A percentile compares a stretch with the other conserved stretches of the same genome.
These are phyloP conservation scores for Acanthoscelides obtectus DNA, from an alignment of 2,888 invertebrate species.

Conservation along the genomic window DNA sequence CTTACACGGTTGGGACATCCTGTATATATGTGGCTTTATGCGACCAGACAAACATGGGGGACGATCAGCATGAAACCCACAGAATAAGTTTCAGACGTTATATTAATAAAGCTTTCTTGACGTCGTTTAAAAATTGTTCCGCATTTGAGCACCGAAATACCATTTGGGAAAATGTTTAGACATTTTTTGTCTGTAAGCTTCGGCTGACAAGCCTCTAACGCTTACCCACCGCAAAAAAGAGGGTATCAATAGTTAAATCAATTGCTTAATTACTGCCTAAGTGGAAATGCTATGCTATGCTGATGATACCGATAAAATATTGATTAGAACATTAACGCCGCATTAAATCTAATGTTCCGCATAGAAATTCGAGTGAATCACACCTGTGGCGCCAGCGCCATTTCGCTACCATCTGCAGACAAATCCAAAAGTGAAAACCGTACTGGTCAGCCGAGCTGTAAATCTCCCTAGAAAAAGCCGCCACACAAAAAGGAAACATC, in stretches of 20 bases:
- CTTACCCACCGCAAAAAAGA: no score
- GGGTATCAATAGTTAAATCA: not conserved
- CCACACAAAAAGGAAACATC: not conserved
- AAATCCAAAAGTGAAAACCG: not conserved
- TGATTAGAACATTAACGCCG: not conserved
- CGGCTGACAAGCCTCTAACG: no score
- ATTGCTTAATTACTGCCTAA: not conserved
- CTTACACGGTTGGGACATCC: no score
- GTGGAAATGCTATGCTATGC: not conserved
- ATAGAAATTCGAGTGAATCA: not conserved
- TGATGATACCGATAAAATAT: not conserved
- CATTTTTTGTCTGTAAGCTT: no score
- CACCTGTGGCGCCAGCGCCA: not conserved
- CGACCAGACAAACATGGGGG: no score
- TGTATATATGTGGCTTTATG: no score
- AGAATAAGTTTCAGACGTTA: no score
- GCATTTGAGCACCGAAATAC: no score
- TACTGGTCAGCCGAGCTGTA: not conserved
- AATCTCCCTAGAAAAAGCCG: not conserved
- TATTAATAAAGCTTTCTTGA: no score
- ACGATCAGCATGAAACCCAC: no score
- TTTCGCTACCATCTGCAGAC: not conserved
- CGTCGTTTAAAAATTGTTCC: no score
- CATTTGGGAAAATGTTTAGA: no score
- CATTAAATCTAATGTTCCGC: not conserved